phyloP scores from a whole-genome alignment of 2,797 vertebrate genomes.

The Acrocephalus scirpaceus region DNA sequence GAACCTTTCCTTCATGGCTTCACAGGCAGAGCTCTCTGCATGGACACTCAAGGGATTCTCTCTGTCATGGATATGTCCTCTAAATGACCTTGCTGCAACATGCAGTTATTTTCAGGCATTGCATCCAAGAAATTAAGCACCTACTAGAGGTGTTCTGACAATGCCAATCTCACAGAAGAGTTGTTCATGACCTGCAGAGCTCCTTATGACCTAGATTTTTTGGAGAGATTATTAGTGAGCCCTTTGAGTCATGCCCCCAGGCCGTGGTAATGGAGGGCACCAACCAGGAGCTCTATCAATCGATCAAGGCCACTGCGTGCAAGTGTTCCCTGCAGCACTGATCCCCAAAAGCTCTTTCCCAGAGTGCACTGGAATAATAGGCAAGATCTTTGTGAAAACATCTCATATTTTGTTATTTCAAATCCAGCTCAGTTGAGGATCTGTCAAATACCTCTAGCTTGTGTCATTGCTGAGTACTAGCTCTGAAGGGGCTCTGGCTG shows the following conservation, averaged over 20 bases:
- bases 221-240: background rate
- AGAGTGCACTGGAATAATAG: background rate
- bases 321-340: background rate
- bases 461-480: background rate
- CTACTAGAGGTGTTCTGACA: background rate
- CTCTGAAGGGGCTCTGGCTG: background rate
- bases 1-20: background rate
- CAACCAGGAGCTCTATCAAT: background rate
- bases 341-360: background rate
- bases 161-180: background rate
- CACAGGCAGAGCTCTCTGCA: background rate
- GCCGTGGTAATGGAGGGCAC: background rate
- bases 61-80: background rate
- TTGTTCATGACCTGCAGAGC: background rate
- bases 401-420: background rate
- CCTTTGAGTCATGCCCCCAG: background rate
- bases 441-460: background rate
- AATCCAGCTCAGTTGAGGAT: background rate
- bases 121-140: background rate
- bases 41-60: background rate
- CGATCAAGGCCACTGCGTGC: fast-evolving
- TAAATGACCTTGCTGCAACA: background rate
- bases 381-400: background rate
- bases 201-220: background rate
- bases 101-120: background rate